A percentile compares a stretch with the other conserved stretches of the same genome.
phyloP scores from a whole-genome alignment of 2,888 invertebrate genomes.

The Druceiella hillmani region DNA sequence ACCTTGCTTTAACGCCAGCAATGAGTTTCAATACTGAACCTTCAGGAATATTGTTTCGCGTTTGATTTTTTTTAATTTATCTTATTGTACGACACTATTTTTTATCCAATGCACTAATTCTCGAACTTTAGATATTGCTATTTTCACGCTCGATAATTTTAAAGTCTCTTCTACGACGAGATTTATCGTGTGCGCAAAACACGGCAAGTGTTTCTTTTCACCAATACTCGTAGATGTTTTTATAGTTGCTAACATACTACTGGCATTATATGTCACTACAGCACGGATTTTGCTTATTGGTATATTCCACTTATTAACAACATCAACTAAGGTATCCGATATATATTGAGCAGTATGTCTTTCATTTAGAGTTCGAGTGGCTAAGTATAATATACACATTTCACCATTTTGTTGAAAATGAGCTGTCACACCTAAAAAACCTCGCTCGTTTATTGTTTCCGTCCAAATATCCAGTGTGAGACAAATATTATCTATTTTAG shows the following conservation, averaged over 20 bases:
- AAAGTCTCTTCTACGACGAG: conserved; percentile 23
- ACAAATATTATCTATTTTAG: conserved; percentile 21
- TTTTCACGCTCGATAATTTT: conserved; percentile 16
- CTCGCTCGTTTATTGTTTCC: conserved; percentile 26
- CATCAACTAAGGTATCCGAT: conserved; percentile 16
- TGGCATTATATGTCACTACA: conserved; percentile 22
- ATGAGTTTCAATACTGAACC: no score
- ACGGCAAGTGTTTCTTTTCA: conserved; percentile 25
- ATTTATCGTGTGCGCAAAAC: conserved; percentile 26
- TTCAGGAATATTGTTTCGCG: no score
- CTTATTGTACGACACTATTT: conserved; percentile 20
- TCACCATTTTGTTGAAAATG: conserved; percentile 24
- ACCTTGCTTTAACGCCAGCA: no score
- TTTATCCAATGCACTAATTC: conserved; percentile 18
- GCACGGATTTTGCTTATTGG: conserved; percentile 19
- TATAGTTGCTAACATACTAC: conserved; percentile 23
- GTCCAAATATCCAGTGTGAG: conserved; percentile 28
- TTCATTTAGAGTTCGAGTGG: conserved; percentile 16
- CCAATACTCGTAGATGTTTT: conserved; percentile 20
- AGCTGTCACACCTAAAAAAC: conserved; percentile 27
- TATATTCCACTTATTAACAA: conserved; percentile 24
- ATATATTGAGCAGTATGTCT: conserved; percentile 18
- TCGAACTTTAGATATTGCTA: conserved; percentile 22
- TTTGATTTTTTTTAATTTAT: neutral
- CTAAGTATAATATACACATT: conserved; percentile 22